These are phyloP conservation scores for Probosciger aterrimus DNA, from an alignment of 2,113 vertebrate genomes.

Conservation along the genomic window DNA sequence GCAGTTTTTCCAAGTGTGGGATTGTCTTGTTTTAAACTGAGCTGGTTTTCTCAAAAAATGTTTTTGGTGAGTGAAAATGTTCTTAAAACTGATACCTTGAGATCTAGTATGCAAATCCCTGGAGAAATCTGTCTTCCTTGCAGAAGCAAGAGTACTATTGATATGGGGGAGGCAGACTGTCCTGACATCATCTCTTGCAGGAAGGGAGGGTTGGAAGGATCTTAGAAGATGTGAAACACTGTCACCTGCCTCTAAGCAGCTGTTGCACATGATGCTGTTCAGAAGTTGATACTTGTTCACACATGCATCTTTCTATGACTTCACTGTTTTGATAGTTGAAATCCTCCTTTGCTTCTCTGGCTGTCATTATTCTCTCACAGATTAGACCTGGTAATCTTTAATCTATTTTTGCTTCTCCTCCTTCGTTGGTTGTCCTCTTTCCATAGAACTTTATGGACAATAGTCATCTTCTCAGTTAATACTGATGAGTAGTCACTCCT, in stretches of 20 bases:
- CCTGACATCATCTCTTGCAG: not conserved
- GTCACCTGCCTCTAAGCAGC: not conserved
- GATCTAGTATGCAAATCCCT: not conserved
- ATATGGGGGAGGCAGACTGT: not conserved
- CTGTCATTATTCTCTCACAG: rapidly evolving
- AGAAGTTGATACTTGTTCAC: not conserved
- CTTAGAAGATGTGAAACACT: not conserved
- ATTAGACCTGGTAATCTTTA: not conserved
- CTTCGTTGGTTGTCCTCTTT: not conserved
- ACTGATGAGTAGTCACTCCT: not conserved
- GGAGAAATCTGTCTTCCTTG: not conserved
- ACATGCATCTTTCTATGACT: rapidly evolving
- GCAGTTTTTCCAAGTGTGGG: not conserved
- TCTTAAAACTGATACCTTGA: not conserved
- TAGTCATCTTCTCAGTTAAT: not conserved
- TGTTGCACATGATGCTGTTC: not conserved
- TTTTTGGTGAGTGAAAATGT: not conserved
- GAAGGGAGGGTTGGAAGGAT: not conserved
- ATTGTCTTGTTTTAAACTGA: not conserved
- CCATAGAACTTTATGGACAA: not conserved
- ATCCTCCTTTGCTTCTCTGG: not conserved
- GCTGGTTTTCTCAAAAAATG: not conserved
- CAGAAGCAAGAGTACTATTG: not conserved
- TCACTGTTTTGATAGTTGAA: rapidly evolving
- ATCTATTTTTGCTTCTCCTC: not conserved